phyloP scores from a whole-genome alignment of 2,113 vertebrate species.

The Cinclus cinclus region DNA sequence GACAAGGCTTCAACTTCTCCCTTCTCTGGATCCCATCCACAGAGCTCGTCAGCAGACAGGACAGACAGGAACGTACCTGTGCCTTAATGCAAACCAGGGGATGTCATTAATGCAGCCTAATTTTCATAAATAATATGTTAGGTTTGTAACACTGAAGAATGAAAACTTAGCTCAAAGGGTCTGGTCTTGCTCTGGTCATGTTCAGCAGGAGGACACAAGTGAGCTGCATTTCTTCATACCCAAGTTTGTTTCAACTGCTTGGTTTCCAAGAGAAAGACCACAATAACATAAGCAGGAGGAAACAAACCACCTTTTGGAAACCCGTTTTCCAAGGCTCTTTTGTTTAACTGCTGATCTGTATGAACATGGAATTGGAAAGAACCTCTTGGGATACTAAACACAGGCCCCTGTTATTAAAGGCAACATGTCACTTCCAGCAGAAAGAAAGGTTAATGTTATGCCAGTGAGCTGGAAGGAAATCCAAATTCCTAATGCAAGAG shows the following conservation, averaged over 20 bases:
- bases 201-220: background rate
- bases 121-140: background rate
- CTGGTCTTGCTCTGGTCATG: background rate
- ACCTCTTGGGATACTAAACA: background rate
- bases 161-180: background rate
- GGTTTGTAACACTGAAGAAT: background rate
- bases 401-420: background rate
- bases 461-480: conserved; percentile 36
- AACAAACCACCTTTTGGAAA: background rate
- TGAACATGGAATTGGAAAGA: background rate
- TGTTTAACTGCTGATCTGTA: background rate
- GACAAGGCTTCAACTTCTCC: background rate
- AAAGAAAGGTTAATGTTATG: background rate
- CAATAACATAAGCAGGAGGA: background rate
- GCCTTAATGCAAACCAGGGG: background rate
- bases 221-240: background rate
- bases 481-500: background rate
- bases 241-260: background rate
- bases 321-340: background rate
- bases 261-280: background rate
- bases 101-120: background rate
- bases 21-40: background rate
- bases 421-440: background rate
- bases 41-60: background rate
- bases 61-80: background rate